Evolutionary conservation across 1,140 invertebrate species (phyloP).

Genomic region (Nasonia longicornis): DNA sequence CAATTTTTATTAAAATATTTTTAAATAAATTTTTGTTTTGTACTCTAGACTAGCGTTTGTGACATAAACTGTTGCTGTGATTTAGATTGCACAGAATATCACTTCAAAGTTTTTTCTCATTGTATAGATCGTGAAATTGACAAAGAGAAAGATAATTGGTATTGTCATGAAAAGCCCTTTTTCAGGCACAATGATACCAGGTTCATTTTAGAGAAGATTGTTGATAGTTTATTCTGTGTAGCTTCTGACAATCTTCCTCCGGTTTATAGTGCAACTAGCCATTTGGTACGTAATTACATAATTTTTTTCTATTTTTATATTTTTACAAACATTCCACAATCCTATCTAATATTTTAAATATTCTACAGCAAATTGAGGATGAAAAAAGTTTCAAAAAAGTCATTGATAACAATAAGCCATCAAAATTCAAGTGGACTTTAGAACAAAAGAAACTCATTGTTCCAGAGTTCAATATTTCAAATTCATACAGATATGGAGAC

Average conservation of each 20-base stretch:
- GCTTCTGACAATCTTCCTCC: slow-evolving; percentile 66
- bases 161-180: slow-evolving; percentile 64
- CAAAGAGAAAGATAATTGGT: slow-evolving; percentile 63
- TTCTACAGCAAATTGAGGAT: slow-evolving; percentile 45
- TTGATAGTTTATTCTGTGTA: slow-evolving; percentile 66
- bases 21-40: slow-evolving; percentile 8
- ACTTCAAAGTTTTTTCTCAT: slow-evolving; percentile 60
- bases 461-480: slow-evolving; percentile 54
- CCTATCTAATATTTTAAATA: neutral
- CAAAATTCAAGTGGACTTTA: slow-evolving; percentile 53
- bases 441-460: slow-evolving; percentile 43
- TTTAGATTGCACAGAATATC: slow-evolving; percentile 60
- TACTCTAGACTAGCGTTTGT: slow-evolving; percentile 55
- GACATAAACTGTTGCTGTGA: slow-evolving; percentile 68
- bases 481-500: slow-evolving; percentile 56
- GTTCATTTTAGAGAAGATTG: slow-evolving; percentile 63
- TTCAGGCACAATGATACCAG: slow-evolving; percentile 63
- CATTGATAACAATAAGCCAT: slow-evolving; percentile 45
- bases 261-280: slow-evolving; percentile 55
- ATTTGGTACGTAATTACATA: slow-evolving; percentile 54
- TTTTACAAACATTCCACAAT: slow-evolving; percentile 17
- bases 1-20: slow-evolving; percentile 7
- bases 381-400: slow-evolving; percentile 46
- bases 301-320: neutral
- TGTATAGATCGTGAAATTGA: slow-evolving; percentile 55